phyloP scores from a whole-genome alignment of 2,888 invertebrate genomes.

The Limenitis camilla region DNA sequence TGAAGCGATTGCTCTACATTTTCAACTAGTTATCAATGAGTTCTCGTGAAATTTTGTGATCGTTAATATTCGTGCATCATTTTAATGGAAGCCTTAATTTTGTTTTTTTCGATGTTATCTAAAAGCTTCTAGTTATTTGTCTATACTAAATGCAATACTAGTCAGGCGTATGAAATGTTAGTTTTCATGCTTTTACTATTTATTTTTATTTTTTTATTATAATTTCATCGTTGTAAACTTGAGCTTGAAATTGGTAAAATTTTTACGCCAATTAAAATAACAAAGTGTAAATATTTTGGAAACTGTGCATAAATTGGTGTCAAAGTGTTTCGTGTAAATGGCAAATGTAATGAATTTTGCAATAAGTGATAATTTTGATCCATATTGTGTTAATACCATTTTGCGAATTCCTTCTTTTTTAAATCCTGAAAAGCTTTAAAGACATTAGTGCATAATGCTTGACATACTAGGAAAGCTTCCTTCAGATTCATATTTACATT shows the following conservation, averaged over 20 bases:
- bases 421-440: slow-evolving; percentile 19
- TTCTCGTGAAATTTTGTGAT: slow-evolving; percentile 42
- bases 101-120: slow-evolving; percentile 30
- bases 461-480: slow-evolving; percentile 26
- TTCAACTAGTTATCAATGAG: slow-evolving; percentile 21
- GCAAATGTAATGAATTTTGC: slow-evolving; percentile 4
- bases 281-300: too few species aligned
- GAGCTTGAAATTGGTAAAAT: neutral
- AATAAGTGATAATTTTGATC: slow-evolving; percentile 2
- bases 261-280: too few species aligned
- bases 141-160: slow-evolving; percentile 52
- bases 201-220: slow-evolving; percentile 28
- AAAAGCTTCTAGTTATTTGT: slow-evolving; percentile 49
- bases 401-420: neutral
- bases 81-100: slow-evolving; percentile 24
- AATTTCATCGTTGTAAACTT: slow-evolving; percentile 5
- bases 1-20: slow-evolving; percentile 12
- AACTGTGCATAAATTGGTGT: neutral
- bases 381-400: slow-evolving; percentile 9
- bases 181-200: slow-evolving; percentile 41
- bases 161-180: slow-evolving; percentile 40
- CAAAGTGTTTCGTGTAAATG: neutral
- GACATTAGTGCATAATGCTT: slow-evolving; percentile 18
- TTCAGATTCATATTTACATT: neutral
- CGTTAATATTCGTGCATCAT: slow-evolving; percentile 38